These are phyloP conservation scores for Amphiura filiformis DNA, from an alignment of 35 echinoderm and acorn worm species.

Conservation along the genomic window DNA sequence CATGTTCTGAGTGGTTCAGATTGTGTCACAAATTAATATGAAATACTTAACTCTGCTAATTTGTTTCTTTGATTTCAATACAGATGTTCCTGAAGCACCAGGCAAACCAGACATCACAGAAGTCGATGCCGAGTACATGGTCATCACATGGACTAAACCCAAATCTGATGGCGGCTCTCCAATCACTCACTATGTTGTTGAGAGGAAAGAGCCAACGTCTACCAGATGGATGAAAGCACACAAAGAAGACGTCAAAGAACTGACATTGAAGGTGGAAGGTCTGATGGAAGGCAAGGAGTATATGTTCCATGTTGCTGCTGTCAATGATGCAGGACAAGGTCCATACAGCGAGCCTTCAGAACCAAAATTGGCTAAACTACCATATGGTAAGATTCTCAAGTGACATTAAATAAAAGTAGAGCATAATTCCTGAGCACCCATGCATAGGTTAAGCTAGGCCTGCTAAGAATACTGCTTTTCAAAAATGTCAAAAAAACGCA, in stretches of 20 bases:
- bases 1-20: no score
- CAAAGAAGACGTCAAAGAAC: slow-evolving; percentile 35
- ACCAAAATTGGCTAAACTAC: slow-evolving; percentile 62
- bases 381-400: slow-evolving; percentile 56
- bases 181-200: slow-evolving; percentile 64
- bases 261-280: slow-evolving; percentile 43
- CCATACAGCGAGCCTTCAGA: slow-evolving; percentile 51
- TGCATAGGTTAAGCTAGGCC: no score
- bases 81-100: slow-evolving; percentile 73
- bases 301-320: slow-evolving; percentile 63
- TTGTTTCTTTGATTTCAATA: background rate
- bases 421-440: no score
- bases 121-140: slow-evolving; percentile 55
- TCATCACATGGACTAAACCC: slow-evolving; percentile 58
- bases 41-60: no score
- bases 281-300: slow-evolving; percentile 62
- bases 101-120: slow-evolving; percentile 61
- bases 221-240: slow-evolving; percentile 50
- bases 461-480: no score
- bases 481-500: no score
- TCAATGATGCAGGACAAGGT: slow-evolving; percentile 65
- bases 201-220: slow-evolving; percentile 42
- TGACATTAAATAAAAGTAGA: background rate
- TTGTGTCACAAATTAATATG: no score
- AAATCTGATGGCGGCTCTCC: slow-evolving; percentile 53